Conservation (phyloP, 2,888 invertebrate genomes). For the Diplazon laetatorius region DNA sequence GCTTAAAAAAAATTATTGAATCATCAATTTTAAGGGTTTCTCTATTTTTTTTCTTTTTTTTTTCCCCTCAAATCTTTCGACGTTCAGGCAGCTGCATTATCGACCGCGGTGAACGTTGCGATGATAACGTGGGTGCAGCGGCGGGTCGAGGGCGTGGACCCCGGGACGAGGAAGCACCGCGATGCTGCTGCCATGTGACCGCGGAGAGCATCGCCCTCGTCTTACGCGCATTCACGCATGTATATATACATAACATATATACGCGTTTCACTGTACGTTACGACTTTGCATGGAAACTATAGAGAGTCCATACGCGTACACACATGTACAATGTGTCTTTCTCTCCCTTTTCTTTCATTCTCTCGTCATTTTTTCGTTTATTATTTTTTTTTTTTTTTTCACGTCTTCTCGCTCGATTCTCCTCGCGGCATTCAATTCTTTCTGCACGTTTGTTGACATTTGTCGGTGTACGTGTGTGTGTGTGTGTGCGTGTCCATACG, state of each 20-base stretch:
- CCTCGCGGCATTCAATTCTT: no score
- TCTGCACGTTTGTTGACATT: no score
- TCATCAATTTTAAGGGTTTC: slow-evolving; percentile 1
- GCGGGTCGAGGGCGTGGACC: slow-evolving; percentile 69
- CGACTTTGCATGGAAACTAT: slow-evolving; percentile 2
- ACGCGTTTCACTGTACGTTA: neutral
- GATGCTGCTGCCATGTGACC: slow-evolving; percentile 65
- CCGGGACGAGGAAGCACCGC: slow-evolving; percentile 66
- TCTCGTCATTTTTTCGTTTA: no score
- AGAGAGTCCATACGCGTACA: slow-evolving; percentile 31
- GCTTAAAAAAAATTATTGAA: no score
- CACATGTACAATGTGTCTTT: slow-evolving; percentile 27
- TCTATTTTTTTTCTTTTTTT: slow-evolving; percentile 18
- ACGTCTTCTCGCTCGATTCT: no score
- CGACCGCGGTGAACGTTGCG: slow-evolving; percentile 30
- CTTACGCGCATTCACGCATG: slow-evolving; percentile 42
- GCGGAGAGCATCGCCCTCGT: slow-evolving; percentile 68
- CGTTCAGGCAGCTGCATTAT: slow-evolving; percentile 19
- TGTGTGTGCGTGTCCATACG: no score
- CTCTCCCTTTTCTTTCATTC: no score
- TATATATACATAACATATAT: slow-evolving; percentile 37
- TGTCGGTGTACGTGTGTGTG: no score
- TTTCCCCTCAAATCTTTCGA: slow-evolving; percentile 8
- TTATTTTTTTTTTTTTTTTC: no score
- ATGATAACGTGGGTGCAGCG: slow-evolving; percentile 62